A percentile compares a stretch with the other conserved stretches of the same genome.
Evolutionary conservation across 2,888 invertebrate species (phyloP).

Genomic region (Andrena bicolor): DNA sequence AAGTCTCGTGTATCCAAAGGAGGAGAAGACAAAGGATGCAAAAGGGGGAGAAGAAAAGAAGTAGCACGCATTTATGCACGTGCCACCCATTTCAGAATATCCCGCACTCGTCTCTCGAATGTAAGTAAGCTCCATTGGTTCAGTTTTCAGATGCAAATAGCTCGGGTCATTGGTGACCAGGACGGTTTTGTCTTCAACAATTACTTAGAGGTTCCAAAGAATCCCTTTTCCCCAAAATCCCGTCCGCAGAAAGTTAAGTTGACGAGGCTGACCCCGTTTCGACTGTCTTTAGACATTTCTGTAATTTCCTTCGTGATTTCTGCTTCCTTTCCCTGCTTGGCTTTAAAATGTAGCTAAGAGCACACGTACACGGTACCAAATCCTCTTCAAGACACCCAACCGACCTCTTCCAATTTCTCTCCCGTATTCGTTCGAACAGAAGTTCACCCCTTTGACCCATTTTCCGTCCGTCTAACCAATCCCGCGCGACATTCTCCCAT

Average conservation of each 20-base stretch:
- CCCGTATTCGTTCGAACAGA: too few relatives aligned
- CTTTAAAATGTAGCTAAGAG: too few relatives aligned
- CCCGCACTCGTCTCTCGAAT: background rate
- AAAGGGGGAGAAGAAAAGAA: background rate
- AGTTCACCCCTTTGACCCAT: too few relatives aligned
- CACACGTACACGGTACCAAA: too few relatives aligned
- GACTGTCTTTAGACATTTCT: too few relatives aligned
- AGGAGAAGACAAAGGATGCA: background rate
- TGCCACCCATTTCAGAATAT: conserved; percentile 1
- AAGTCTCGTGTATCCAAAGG: background rate
- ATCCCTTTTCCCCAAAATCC: background rate
- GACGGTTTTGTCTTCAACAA: conserved; percentile 31
- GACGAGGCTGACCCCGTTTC: background rate
- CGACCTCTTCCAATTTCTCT: too few relatives aligned
- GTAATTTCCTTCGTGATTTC: too few relatives aligned
- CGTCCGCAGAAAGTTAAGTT: background rate
- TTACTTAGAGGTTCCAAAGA: background rate
- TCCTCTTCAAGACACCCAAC: too few relatives aligned
- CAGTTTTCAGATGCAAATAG: conserved; percentile 39
- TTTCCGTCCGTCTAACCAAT: background rate
- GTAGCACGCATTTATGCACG: background rate
- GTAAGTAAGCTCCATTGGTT: background rate
- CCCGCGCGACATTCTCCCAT: background rate
- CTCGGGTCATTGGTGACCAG: conserved; percentile 24
- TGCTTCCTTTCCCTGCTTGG: too few relatives aligned